Percentiles rank a stretch among this genome's conserved stretches.
phyloP scores from a whole-genome alignment of 2,113 vertebrate genomes.

The Tichodroma muraria region DNA sequence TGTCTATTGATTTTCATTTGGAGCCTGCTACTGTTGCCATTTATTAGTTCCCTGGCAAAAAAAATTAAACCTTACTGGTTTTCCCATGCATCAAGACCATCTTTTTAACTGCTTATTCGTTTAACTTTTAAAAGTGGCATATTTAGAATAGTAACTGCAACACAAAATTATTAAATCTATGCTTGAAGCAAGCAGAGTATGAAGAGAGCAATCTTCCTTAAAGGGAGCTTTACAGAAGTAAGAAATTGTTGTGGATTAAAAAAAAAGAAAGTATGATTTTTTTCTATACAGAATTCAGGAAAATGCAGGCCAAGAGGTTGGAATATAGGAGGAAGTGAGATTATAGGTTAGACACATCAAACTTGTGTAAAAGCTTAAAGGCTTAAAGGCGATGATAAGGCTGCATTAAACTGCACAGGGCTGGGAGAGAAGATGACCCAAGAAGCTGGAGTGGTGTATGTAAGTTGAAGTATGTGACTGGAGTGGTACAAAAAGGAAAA shows the following conservation, averaged over 20 bases:
- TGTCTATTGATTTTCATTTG: not conserved
- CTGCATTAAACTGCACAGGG: not conserved
- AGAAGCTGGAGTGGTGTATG: not conserved
- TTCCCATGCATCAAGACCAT: not conserved
- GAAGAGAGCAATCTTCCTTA: not conserved
- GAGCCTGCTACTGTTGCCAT: not conserved
- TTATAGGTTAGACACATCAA: not conserved
- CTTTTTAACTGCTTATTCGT: not conserved
- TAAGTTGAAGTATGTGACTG: not conserved
- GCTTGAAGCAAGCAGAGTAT: not conserved
- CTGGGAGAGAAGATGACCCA: not conserved
- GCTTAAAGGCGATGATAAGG: not conserved
- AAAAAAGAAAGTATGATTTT: not conserved
- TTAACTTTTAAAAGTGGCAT: not conserved
- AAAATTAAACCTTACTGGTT: not conserved
- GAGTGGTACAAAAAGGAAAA: not conserved
- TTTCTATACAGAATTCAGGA: not conserved
- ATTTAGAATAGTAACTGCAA: not conserved
- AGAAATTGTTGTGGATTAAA: not conserved
- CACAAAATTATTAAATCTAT: not conserved
- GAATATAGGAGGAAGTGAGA: conserved; percentile 43
- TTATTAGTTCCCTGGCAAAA: not conserved
- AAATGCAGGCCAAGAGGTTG: not conserved
- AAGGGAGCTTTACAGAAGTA: not conserved
- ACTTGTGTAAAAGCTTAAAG: not conserved